Conservation (phyloP, 2,797 vertebrate genomes). For the Sebastes baramenuke region DNA sequence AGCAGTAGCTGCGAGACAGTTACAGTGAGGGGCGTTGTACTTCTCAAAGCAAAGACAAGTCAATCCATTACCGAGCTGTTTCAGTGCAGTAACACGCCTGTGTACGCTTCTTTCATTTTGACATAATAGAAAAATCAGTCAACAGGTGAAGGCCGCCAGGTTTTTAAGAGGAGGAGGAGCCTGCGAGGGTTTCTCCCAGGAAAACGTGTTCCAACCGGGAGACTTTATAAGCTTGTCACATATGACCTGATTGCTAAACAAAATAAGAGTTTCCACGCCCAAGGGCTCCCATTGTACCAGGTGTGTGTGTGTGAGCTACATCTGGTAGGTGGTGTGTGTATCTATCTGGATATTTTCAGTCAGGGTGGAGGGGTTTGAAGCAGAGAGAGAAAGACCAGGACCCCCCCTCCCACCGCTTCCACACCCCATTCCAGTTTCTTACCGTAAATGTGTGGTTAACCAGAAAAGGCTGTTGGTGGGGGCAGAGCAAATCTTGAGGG, state of each 20-base stretch:
- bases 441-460: constrained; percentile 82
- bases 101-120: constrained; percentile 26
- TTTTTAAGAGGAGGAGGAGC: constrained; percentile 27
- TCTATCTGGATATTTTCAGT: constrained; percentile 53
- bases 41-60: constrained; percentile 11
- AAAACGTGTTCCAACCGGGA: constrained; percentile 48
- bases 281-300: constrained; percentile 50
- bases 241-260: constrained; percentile 60
- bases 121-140: constrained; percentile 57
- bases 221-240: constrained; percentile 59
- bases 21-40: neutral
- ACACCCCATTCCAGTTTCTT: constrained; percentile 72
- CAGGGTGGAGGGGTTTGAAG: constrained; percentile 35
- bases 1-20: neutral
- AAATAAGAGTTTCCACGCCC: constrained; percentile 62
- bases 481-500: constrained; percentile 59
- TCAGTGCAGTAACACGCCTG: constrained; percentile 26
- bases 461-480: constrained; percentile 77
- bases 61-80: neutral
- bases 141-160: constrained; percentile 40
- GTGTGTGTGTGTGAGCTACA: constrained; percentile 50
- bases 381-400: constrained; percentile 45
- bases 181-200: constrained; percentile 32
- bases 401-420: neutral
- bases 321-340: constrained; percentile 19